Evolutionary conservation across 2,113 vertebrate genomes (phyloP).

Genomic region (Hiodon tergisus): DNA sequence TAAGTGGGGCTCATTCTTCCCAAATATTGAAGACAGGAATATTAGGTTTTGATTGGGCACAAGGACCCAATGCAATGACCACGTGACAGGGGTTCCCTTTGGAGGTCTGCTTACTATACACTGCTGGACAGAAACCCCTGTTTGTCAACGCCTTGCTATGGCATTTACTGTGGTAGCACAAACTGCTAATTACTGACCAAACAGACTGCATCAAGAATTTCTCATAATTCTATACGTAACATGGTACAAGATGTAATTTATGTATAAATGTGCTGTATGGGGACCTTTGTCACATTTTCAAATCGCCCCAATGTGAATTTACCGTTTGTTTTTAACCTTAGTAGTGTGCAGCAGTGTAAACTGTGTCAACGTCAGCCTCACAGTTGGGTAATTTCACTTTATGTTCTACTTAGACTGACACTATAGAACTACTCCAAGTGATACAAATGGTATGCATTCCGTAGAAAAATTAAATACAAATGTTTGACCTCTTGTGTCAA

Average conservation of each 20-base stretch:
- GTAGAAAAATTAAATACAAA: conserved; percentile 64
- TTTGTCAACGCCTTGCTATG: too few species aligned
- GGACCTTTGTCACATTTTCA: conserved; percentile 52
- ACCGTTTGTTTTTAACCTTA: conserved; percentile 58
- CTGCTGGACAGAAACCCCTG: too few species aligned
- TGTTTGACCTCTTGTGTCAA: conserved; percentile 44
- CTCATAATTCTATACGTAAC: conserved; percentile 36
- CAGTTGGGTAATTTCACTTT: conserved; percentile 69
- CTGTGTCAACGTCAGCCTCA: conserved; percentile 65
- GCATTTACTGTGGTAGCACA: conserved; percentile 34
- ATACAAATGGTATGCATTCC: conserved; percentile 60
- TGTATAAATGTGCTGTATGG: conserved; percentile 48
- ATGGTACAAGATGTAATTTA: conserved; percentile 49
- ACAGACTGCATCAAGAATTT: conserved; percentile 35
- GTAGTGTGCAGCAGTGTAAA: conserved; percentile 65
- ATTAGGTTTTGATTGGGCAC: conserved; percentile 28
- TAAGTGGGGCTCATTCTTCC: conserved; percentile 3
- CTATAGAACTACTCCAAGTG: conserved; percentile 47
- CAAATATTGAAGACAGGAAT: neutral
- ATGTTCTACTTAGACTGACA: conserved; percentile 52
- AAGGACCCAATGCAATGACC: conserved; percentile 23
- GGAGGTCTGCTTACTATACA: too few species aligned
- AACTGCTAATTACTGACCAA: conserved; percentile 39
- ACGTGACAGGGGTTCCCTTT: too few species aligned
- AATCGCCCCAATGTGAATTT: conserved; percentile 72